Evolutionary conservation across 1,140 invertebrate genomes (phyloP), one percentile per base, ranked within the genome.

Genomic region (Maconellicoccus hirsutus): DNA sequence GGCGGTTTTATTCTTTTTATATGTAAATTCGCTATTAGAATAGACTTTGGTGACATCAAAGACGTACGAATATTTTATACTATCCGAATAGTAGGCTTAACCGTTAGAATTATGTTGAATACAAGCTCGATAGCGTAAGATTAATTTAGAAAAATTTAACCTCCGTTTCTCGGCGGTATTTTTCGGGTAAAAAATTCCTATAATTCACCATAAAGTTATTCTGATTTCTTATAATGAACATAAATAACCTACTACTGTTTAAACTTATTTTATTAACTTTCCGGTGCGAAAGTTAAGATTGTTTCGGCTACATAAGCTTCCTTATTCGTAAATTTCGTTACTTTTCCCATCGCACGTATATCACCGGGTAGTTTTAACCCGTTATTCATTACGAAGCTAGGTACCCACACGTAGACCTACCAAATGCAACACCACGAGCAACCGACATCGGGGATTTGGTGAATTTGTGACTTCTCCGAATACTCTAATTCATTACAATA

Each of bases 1-100:
- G 42, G 42, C 42, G 42, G 42, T 52, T 52, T 52, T 52, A 52
- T 52, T 52, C 42, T 52, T 52, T 52, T 52, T 52, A 52, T 52
- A 52, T 52, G 42, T 52, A 52, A 52, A 52, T 52, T 52, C 42
- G 12, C 6, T 16, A 52, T 52, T 52, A 52, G 42, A 52, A 52
- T 19, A 19, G 42, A 16, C 42, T 3, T 16, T 16, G 42, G 42
- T 52, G 42, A 52, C 42, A 52, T 16, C 42, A 52, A 52, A 52
- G 42, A 52, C 3, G 42, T 52, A 16, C n/a, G n/a, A 52, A 52
- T 52, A 52, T 4, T 52, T 52, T 52, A 52, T 52, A 16, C 2
- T 19, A 52, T 16, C 6, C 42, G 42, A 14, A 14, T 6, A 16
- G 10, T 52, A 52, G 12, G 12, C 42, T 52, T 52, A 52, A 19